Evolutionary conservation across 1,140 invertebrate species (phyloP).

Genomic region (Apis laboriosa): DNA sequence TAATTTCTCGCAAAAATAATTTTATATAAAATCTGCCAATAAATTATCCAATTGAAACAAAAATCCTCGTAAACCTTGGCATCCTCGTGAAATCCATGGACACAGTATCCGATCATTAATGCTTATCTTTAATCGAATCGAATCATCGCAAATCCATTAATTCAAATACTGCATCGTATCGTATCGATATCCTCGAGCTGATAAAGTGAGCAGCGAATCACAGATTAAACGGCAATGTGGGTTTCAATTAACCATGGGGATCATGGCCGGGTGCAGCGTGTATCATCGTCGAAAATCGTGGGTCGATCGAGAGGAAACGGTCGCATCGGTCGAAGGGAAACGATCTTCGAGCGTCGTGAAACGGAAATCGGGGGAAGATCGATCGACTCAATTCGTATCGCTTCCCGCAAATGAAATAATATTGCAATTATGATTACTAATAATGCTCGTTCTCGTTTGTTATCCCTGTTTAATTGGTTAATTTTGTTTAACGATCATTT

Average conservation of each 20-base stretch:
- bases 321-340: not conserved
- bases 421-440: not conserved
- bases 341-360: slow-evolving; percentile 1
- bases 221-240: slow-evolving; percentile 1
- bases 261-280: not conserved
- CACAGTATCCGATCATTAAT: not conserved
- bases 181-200: not conserved
- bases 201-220: not conserved
- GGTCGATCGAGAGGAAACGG: not conserved
- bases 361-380: not conserved
- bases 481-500: not conserved
- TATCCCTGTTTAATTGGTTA: not conserved
- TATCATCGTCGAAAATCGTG: not conserved
- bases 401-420: not conserved
- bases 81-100: not conserved
- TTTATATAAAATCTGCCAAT: too few relatives aligned
- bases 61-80: not conserved
- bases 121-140: not conserved
- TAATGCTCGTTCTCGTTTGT: not conserved
- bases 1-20: too few relatives aligned
- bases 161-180: not conserved
- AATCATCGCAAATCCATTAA: slow-evolving; percentile 8
- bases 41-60: not conserved
- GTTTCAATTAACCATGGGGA: slow-evolving; percentile 1
- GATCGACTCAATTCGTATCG: slow-evolving; percentile 3